A percentile compares a stretch with the other conserved stretches of the same genome.
Evolutionary conservation across 2,113 vertebrate genomes (phyloP).

Genomic region (Apteryx owenii): DNA sequence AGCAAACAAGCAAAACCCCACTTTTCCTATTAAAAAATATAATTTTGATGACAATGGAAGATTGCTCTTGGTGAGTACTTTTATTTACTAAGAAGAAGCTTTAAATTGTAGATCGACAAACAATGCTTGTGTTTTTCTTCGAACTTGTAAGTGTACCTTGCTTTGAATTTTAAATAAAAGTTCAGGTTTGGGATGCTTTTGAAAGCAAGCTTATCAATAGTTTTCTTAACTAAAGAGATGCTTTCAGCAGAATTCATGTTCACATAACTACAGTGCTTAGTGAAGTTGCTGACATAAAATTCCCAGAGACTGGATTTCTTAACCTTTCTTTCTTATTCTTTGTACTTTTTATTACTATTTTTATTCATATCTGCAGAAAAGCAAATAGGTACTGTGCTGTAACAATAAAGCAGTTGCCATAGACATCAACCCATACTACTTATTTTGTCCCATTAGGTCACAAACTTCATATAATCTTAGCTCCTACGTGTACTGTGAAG

Average conservation of each 20-base stretch:
- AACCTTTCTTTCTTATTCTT: background rate
- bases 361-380: background rate
- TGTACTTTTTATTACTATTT: background rate
- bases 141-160: rapidly evolving
- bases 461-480: background rate
- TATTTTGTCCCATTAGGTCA: background rate
- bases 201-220: background rate
- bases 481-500: background rate
- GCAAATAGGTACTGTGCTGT: background rate
- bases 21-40: background rate
- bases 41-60: background rate
- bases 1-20: background rate
- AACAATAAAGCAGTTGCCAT: background rate
- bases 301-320: background rate
- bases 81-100: background rate
- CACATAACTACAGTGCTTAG: rapidly evolving
- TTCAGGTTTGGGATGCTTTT: background rate
- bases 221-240: background rate
- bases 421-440: background rate
- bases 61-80: background rate
- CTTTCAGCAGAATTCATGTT: background rate
- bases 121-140: background rate
- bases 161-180: background rate
- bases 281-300: background rate
- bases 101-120: background rate